Conservation (phyloP, 2,797 vertebrate species). For the Eurystomus glaucurus region DNA sequence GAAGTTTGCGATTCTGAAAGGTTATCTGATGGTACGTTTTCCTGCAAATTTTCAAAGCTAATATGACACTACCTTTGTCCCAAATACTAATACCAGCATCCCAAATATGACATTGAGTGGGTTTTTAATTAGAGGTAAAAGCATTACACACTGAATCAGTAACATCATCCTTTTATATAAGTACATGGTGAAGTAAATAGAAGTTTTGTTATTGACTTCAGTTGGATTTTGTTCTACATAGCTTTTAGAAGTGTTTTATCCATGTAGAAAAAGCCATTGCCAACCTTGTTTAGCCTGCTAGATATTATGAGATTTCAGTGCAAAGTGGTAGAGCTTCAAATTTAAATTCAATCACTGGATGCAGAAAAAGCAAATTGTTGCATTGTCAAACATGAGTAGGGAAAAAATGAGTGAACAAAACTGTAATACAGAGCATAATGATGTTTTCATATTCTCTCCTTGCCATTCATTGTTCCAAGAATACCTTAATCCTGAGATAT, state of each 20-base stretch:
- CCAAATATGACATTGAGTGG: not conserved
- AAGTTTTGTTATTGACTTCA: not conserved
- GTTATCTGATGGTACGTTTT: not conserved
- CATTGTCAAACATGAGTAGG: not conserved
- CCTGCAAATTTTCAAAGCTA: not conserved
- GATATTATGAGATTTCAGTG: not conserved
- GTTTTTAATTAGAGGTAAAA: constrained; percentile 2
- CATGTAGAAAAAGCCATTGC: not conserved
- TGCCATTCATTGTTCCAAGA: not conserved
- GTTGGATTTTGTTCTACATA: not conserved
- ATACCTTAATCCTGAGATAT: not conserved
- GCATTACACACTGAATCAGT: not conserved
- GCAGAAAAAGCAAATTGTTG: not conserved
- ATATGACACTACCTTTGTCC: not conserved
- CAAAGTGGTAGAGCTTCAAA: not conserved
- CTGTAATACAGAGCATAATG: not conserved
- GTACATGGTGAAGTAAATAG: not conserved
- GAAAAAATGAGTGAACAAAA: not conserved
- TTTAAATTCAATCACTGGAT: not conserved
- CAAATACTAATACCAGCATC: not conserved
- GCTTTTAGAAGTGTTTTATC: not conserved
- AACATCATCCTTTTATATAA: not conserved
- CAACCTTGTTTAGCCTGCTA: not conserved
- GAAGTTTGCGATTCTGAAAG: not conserved
- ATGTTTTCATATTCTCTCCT: not conserved